A percentile compares a stretch with the other conserved stretches of the same genome.
Evolutionary conservation across 2,888 invertebrate species (phyloP).

Genomic region (Cephus pygmeus): DNA sequence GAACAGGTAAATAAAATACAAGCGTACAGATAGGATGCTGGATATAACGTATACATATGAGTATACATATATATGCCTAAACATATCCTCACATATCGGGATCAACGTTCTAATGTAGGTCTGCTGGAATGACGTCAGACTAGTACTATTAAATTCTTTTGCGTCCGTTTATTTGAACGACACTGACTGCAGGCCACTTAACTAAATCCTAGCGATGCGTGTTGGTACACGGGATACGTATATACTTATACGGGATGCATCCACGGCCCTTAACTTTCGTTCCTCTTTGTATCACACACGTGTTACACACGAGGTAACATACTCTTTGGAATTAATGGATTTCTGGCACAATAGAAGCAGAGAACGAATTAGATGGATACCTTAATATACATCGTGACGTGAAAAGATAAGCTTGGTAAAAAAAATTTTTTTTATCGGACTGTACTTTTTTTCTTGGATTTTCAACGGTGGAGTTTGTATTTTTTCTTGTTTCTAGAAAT

Average conservation of each 20-base stretch:
- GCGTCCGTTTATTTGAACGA: not conserved
- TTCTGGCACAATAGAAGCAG: not conserved
- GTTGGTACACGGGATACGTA: not conserved
- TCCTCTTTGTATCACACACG: not conserved
- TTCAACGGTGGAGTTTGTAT: not conserved
- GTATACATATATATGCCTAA: not conserved
- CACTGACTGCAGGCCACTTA: not conserved
- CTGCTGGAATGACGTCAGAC: constrained; percentile 29
- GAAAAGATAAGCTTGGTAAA: not conserved
- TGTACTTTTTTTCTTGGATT: not conserved
- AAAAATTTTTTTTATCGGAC: not conserved
- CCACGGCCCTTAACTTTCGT: not conserved
- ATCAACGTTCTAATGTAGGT: constrained; percentile 31
- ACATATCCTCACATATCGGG: constrained; percentile 21
- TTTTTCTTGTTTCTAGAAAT: not conserved
- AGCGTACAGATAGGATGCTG: not conserved
- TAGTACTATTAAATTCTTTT: not conserved
- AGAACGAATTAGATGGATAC: not conserved
- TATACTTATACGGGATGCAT: not conserved
- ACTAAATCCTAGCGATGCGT: not conserved
- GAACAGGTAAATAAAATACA: not conserved
- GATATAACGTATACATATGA: constrained; percentile 8
- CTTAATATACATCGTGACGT: not conserved
- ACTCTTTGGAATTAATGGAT: not conserved
- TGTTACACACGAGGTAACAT: not conserved